Conservation (phyloP, 53 echinoderm and acorn worm genomes). For the Stichopus horrens region DNA sequence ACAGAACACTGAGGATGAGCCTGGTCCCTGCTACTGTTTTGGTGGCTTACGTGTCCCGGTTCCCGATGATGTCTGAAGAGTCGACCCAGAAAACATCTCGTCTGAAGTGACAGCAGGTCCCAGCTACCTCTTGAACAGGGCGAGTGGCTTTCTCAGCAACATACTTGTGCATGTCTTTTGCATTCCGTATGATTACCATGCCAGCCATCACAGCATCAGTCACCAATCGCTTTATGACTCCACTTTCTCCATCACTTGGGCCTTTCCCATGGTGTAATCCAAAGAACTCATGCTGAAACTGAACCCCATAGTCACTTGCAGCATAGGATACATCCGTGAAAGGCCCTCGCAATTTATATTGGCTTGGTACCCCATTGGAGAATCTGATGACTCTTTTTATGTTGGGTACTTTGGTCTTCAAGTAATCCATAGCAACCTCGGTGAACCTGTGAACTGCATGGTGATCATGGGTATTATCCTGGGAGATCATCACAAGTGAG, state of each 20-base stretch:
- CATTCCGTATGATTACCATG: slow-evolving; percentile 52
- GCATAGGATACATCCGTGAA: slow-evolving; percentile 61
- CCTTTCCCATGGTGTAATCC: slow-evolving; percentile 63
- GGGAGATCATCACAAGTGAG: slow-evolving; percentile 50
- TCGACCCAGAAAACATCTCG: slow-evolving; percentile 59
- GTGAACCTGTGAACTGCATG: slow-evolving; percentile 56
- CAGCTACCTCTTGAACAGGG: slow-evolving; percentile 22
- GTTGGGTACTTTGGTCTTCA: slow-evolving; percentile 32
- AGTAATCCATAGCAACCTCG: slow-evolving; percentile 35
- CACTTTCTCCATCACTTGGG: slow-evolving; percentile 73
- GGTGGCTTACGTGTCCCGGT: slow-evolving; percentile 33
- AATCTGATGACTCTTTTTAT: slow-evolving; percentile 55
- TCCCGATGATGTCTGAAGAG: slow-evolving; percentile 1
- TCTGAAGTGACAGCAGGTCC: slow-evolving; percentile 40
- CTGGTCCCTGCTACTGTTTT: slow-evolving; percentile 58
- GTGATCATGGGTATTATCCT: slow-evolving; percentile 61
- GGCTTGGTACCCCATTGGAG: slow-evolving; percentile 50
- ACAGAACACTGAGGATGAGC: slow-evolving; percentile 46
- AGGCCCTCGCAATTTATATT: slow-evolving; percentile 55
- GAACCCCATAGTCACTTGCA: slow-evolving; percentile 44
- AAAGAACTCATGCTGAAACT: slow-evolving; percentile 49
- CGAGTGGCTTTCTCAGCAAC: slow-evolving; percentile 15
- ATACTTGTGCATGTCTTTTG: slow-evolving; percentile 52
- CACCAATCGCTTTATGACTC: slow-evolving; percentile 55
- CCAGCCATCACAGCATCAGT: slow-evolving; percentile 74